Conservation (phyloP, 2,797 vertebrate genomes). For the Atherinosoma microstoma region DNA sequence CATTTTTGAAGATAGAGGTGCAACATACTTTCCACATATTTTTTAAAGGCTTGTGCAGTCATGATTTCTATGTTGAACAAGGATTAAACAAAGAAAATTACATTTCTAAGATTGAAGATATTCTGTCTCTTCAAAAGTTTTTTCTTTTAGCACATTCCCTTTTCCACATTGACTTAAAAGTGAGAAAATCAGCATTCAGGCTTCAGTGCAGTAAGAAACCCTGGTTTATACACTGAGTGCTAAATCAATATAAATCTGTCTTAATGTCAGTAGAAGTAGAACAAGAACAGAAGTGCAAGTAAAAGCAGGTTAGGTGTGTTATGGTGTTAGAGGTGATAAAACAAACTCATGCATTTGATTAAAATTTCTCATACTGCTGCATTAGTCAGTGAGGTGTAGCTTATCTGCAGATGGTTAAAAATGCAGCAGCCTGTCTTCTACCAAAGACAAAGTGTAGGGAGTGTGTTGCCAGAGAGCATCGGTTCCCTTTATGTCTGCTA, state of each 20-base stretch:
- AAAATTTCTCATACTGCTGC: conserved; percentile 8
- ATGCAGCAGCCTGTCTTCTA: conserved; percentile 9
- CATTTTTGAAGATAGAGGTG: background rate
- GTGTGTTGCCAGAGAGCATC: background rate
- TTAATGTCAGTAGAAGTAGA: background rate
- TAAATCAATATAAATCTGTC: background rate
- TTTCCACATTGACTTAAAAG: background rate
- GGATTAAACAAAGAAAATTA: background rate
- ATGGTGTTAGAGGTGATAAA: background rate
- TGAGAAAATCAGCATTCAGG: background rate
- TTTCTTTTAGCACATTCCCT: background rate
- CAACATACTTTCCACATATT: background rate
- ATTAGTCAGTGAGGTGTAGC: conserved; percentile 13
- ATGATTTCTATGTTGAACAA: background rate
- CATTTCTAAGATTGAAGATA: background rate
- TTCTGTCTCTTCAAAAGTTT: background rate
- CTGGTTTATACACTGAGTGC: background rate
- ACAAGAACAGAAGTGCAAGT: background rate
- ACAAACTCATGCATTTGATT: background rate
- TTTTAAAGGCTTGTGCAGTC: background rate
- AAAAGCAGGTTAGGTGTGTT: background rate
- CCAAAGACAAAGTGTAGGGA: conserved; percentile 2
- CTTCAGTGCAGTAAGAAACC: background rate
- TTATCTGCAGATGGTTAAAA: conserved; percentile 17
- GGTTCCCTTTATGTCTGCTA: background rate